These are phyloP conservation scores for Arrhamphus sclerolepis DNA, from an alignment of 2,797 vertebrate genomes.

Conservation along the genomic window DNA sequence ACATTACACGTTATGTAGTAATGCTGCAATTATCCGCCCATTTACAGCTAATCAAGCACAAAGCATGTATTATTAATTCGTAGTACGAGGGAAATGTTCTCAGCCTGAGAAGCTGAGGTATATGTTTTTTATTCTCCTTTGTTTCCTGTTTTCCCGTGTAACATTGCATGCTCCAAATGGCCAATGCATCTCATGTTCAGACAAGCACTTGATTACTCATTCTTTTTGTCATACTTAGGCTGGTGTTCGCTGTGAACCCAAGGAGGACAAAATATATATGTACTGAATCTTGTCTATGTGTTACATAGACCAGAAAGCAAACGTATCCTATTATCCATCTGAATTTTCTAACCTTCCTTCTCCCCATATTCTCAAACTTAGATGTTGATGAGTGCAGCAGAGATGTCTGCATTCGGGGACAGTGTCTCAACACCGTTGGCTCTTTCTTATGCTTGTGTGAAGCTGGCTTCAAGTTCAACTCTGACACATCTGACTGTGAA, in stretches of 20 bases:
- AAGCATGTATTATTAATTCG: conserved; percentile 67
- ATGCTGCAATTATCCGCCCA: conserved; percentile 74
- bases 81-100: conserved; percentile 63
- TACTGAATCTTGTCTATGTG: conserved; percentile 37
- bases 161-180: conserved; percentile 52
- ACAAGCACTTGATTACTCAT: conserved; percentile 65
- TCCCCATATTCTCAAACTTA: conserved; percentile 17
- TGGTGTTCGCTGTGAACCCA: conserved; percentile 37
- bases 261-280: conserved; percentile 27
- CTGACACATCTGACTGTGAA: conserved; percentile 72
- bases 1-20: conserved; percentile 65
- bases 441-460: conserved; percentile 80
- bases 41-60: conserved; percentile 73
- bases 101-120: conserved; percentile 49
- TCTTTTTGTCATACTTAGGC: conserved; percentile 37
- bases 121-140: conserved; percentile 30
- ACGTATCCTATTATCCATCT: conserved; percentile 10
- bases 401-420: conserved; percentile 67
- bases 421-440: conserved; percentile 75
- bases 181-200: conserved; percentile 52
- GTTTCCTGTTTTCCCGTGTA: conserved; percentile 69
- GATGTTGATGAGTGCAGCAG: conserved; percentile 78
- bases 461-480: conserved; percentile 74
- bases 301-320: conserved; percentile 24
- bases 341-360: background rate